Evolutionary conservation across 2,888 invertebrate species (phyloP), one percentile per base, ranked within the genome.

Genomic region (Halictus quadricinctus): DNA sequence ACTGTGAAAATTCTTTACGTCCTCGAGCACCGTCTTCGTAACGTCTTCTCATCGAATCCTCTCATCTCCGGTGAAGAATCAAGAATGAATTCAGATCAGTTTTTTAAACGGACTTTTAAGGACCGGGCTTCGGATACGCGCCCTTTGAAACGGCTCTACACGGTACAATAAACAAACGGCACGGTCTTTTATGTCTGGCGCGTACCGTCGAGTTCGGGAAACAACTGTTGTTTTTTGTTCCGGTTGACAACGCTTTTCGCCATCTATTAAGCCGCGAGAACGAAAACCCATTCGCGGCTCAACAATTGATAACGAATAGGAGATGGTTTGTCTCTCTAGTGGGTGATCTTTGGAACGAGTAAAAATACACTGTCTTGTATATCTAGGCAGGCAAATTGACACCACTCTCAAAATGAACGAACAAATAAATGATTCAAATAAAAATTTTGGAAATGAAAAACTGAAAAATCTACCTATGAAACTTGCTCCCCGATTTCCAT

Each of bases 141-240:
- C 6, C 1, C 36, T 29, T 29, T 12, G 18, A 29, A 48, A 48
- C 13, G 12, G 12, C 64, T 48, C 12, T 8, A 13, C 18, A 29
- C 29, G 64, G 29, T 66, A 12, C 13, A 21, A 29, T 60, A 64
- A 64, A 43, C 46, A 64, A 76, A 76, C 48, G 21, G 43, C 18
- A 15, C 25, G n/a, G 18, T 21, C 48, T n/a, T 66, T 36, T 48
- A 36, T 64, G 4, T 21, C 13, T 13, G 18, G 64, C 29, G 25
- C 48, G 10, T n/a, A n/a, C 46, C 76, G 21, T 12, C 2, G 60
- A 76, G 21, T 76, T 48, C n/a, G 29, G 29, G 36, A n/a, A 66
- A 76, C 25, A 58, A 75, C 66, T 4, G 76, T 43, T 64, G 60
- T 66, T 76, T 36, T 36, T 36, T 64, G 8, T 75, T 75, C 43